These are phyloP conservation scores for Mormyrus lacerda DNA, from an alignment of 2,113 vertebrate species.

Conservation along the genomic window DNA sequence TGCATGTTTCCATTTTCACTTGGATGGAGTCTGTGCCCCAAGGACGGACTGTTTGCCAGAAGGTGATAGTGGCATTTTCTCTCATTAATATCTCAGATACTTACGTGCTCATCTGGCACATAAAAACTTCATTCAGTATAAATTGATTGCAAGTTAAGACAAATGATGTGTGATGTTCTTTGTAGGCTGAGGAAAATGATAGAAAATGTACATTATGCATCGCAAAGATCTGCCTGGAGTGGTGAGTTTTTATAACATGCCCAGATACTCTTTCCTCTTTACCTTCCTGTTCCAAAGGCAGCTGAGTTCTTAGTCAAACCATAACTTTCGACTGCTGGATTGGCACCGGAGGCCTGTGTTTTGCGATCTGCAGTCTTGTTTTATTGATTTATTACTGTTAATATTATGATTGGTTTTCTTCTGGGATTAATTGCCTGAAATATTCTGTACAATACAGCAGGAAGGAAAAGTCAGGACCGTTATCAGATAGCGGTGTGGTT, in stretches of 20 bases:
- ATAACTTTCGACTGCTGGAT: not conserved
- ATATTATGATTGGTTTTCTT: not conserved
- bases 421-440: not conserved
- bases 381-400: not conserved
- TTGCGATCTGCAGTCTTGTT: not conserved
- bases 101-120: not conserved
- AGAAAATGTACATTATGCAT: not conserved
- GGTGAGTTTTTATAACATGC: not conserved
- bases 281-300: not conserved
- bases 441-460: not conserved
- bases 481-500: not conserved
- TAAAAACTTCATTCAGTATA: not conserved
- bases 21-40: not conserved
- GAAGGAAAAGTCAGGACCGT: not conserved
- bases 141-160: not conserved
- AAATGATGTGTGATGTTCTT: not conserved
- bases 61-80: not conserved
- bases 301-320: not conserved
- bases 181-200: not conserved
- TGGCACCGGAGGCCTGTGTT: not conserved
- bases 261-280: not conserved
- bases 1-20: not conserved
- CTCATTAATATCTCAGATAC: not conserved
- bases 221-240: not conserved
- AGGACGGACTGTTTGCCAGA: not conserved